Evolutionary conservation across 2,113 vertebrate species (phyloP), one percentile per base, ranked within the genome.

Genomic region (Montifringilla adamsi): DNA sequence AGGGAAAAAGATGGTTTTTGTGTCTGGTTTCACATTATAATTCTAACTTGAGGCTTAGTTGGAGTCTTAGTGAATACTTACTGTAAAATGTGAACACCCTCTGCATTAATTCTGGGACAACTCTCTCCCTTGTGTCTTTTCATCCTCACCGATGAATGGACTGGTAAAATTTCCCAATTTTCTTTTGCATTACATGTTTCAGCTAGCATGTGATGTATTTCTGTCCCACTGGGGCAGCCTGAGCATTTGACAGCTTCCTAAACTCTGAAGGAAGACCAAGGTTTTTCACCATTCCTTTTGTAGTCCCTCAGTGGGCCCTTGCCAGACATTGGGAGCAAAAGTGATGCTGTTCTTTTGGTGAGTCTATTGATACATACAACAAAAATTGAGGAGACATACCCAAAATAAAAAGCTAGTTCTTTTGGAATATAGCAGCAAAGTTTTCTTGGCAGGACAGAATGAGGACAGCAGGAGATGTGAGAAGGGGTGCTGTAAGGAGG

Each of bases 161-260:
- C 31, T 77, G n/a, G 55, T 63, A 86, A 84, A 81, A 92, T 81
- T 84, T 90, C 68, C 23, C 76, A 84, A 19, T 96, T 92, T 95
- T 93, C 56, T 87, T 64, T 77, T 58, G 17, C 30, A 91, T 91
- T 90, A 55, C 46, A 43, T 86, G 39, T 93, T 90, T 86, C 91
- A 92, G 76, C 39, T 95, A 62, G 63, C 56, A 59, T 63, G 63
- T 94, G 91, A 94, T 84, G n/a, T 72, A 91, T 84, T 89, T 94
- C 35, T 86, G 53, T 75, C 69, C 84, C 84, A 37, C 24, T 62
- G 55, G 70, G 67, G 63, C 28, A 94, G 43, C 22, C 31, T 86
- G 46, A 88, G 68, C 52, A 60, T 89, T 70, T 78, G 60, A 56
- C 1, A 0, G 46, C 37, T 73, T 90, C 49, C 75, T 92, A 88